Evolutionary conservation across 1,140 invertebrate species (phyloP).

Genomic region (Dreissena rostriformis): DNA sequence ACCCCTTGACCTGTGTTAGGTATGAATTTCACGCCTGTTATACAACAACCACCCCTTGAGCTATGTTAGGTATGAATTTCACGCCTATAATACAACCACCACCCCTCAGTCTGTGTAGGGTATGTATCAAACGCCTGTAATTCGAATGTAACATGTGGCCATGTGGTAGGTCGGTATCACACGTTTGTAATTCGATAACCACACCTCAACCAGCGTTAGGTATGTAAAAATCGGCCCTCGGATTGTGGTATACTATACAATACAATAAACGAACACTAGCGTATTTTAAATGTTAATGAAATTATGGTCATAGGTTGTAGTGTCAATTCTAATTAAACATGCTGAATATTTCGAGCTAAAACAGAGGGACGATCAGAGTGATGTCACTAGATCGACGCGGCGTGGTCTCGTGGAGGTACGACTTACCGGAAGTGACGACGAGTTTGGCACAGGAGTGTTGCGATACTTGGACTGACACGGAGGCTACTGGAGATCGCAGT

Average conservation of each 20-base stretch:
- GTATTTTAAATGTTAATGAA: not conserved
- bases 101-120: not conserved
- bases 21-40: no score
- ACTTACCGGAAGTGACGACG: not conserved
- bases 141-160: no score
- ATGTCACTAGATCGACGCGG: not conserved
- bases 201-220: no score
- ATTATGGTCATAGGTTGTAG: no score
- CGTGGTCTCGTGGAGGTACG: slow-evolving; percentile 37
- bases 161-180: no score
- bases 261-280: no score
- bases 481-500: slow-evolving; percentile 15
- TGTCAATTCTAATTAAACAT: no score
- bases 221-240: no score
- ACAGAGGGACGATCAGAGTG: slow-evolving; percentile 7
- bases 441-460: slow-evolving; percentile 43
- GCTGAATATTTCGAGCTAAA: slow-evolving; percentile 22
- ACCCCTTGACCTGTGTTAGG: not conserved
- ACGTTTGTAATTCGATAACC: no score
- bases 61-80: not conserved
- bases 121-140: no score
- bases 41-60: no score
- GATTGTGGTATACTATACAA: not conserved
- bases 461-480: slow-evolving; percentile 16
- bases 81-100: not conserved